Evolutionary conservation across 2,888 invertebrate genomes (phyloP), one percentile per base, ranked within the genome.

Genomic region (Lissonota sp.): DNA sequence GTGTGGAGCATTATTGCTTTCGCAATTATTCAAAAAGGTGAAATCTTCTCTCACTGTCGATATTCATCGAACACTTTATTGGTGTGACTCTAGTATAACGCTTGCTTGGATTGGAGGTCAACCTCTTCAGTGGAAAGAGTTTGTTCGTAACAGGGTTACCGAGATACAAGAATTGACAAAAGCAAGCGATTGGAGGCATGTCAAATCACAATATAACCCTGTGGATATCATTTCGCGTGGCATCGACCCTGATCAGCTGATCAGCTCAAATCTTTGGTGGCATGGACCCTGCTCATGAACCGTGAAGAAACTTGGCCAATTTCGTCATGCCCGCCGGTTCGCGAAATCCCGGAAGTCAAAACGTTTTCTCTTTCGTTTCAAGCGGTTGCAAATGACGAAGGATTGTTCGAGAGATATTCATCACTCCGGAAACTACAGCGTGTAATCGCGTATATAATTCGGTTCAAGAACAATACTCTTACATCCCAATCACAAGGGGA

Each of bases 61-160:
- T 8, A 69, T 69, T 14, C 4, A 67, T 5, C 57, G 46, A 0
- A 67, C 40, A 4, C 16, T 76, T 26, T 85, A 83, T 67, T 87
- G 86, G 77, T 83, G 84, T 10, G 87, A 87, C 62, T 86, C 86
- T 1, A 5, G 80, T 0, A 83, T 87, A 5, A 84, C 83, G 4
- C 64, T 87, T 0, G 71, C 75, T 0, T 87, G 86, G 86, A 76
- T 87, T 12, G 58, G 60, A 6, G 76, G 77, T 3, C 55, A 72
- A 8, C 63, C 82, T 6, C 75, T 57, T 44, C 74, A 57, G 5
- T 84, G 84, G 77, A 84, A 85, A 16, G 82, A 81, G 10, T 87
- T 87, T 46, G 83, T 86, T 0, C 84, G 84, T 0, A 80, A 87
- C 60, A 42, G 84, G 0, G 83, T 87, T 14, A 53, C 82, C 1